Base-by-base conservation (phyloP, 2,888 invertebrate genomes). In the Frankliniella fusca region DNA sequence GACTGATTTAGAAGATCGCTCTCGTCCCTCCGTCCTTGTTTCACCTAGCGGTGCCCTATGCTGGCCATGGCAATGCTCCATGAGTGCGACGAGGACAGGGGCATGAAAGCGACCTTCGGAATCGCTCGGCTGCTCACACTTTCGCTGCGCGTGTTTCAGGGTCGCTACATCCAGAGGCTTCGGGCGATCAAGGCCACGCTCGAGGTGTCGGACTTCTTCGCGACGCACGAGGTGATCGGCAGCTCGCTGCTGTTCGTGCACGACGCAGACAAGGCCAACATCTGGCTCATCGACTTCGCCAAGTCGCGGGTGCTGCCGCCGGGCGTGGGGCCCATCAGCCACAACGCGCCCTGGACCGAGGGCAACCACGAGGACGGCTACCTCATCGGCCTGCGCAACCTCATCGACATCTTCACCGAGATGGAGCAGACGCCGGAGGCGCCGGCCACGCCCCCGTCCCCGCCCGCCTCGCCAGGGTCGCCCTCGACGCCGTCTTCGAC, bases 251-350 rank as follows among this genome's bases (percentile, higher is more conserved):
- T 99, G 83, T 96, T 99, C 88, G 97, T 99, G 82, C 98, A 97
- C 89, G 98, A 99, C 88, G 91, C 93, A 82, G 92, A 92, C 85
- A 94, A 93, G 87, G 96, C 97, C 49, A 95, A 95, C 84, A 93
- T 97, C 20, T 99, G 98, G 98, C 92, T 99, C 90, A 99, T 99
- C 85, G 98, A 99, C 89, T 99, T 99, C 87, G 98, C 98, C 81
- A 99, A 99, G 89, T 97, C 97, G 0, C 92, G 96, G 80, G 92
- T 93, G 20, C 90, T 98, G 65, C 95, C 97, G 0, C 91, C 92
- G 0, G 91, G 93, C 84, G 89, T 94, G 83, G 27, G 23, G 23
- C 90, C 88, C 70, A 95, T 97, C 83, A 92, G 93, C 86, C 98
- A 98, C 88, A 92, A 92, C 84, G 92, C 93, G 38, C 92, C 93